Evolutionary conservation across 2,888 invertebrate genomes (phyloP).

Genomic region (Drosophila flavopinicola): DNA sequence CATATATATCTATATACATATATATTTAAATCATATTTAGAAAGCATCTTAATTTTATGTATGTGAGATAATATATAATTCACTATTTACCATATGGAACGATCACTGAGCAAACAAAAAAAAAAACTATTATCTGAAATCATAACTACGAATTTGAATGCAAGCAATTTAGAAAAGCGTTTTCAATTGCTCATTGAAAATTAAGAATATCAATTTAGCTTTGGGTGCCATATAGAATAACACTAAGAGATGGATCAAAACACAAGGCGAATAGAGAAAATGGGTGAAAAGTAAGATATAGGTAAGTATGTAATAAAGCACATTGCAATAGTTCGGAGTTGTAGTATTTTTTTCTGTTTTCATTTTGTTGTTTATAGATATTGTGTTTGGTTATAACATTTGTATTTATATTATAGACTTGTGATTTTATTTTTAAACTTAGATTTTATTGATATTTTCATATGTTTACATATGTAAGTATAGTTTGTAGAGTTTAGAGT

Average conservation of each 20-base stretch:
- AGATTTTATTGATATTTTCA: slow-evolving; percentile 42
- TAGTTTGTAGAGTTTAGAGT: slow-evolving; percentile 41
- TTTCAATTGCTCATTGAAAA: slow-evolving; percentile 2
- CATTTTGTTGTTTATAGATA: not conserved
- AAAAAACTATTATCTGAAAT: slow-evolving; percentile 4
- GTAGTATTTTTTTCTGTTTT: not conserved
- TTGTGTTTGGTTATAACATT: slow-evolving; percentile 29
- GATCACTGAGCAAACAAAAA: slow-evolving; percentile 6
- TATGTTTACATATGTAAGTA: slow-evolving; percentile 40
- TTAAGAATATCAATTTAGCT: not conserved
- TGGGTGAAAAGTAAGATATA: not conserved
- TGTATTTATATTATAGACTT: slow-evolving; percentile 15
- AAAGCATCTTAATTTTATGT: not conserved
- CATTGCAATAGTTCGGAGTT: slow-evolving; percentile 27
- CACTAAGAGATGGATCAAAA: slow-evolving; percentile 10
- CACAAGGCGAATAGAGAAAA: slow-evolving; percentile 14
- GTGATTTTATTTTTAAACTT: slow-evolving; percentile 20
- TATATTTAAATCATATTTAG: not conserved
- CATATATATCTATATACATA: not conserved
- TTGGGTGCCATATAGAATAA: slow-evolving; percentile 12
- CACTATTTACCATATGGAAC: not conserved
- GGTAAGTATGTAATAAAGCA: slow-evolving; percentile 14
- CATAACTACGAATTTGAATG: slow-evolving; percentile 17
- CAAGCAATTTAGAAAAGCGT: slow-evolving; percentile 25
- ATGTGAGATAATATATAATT: not conserved